These are phyloP conservation scores for Chelon labrosus DNA, from an alignment of 2,797 vertebrate species.

Conservation along the genomic window DNA sequence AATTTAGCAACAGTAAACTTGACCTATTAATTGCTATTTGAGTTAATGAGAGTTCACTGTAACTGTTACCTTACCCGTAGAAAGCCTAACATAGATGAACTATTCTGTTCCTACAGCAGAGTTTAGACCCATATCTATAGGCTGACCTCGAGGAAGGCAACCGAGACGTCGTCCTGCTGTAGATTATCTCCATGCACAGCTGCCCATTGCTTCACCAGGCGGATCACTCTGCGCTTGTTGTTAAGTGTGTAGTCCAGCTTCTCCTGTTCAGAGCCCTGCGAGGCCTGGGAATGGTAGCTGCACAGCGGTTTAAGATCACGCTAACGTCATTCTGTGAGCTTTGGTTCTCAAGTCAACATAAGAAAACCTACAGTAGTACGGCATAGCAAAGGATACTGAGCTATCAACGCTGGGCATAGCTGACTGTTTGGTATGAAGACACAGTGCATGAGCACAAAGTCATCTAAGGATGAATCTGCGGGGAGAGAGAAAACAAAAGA, in stretches of 20 bases:
- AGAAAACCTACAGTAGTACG: no score
- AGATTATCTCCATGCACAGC: constrained; percentile 89
- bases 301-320: constrained; percentile 87
- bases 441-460: constrained; percentile 97
- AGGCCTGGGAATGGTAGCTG: constrained; percentile 95
- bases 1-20: no score
- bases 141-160: constrained; percentile 93
- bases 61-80: no score
- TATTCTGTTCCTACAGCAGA: neutral
- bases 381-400: constrained; percentile 95
- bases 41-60: no score
- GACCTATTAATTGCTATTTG: no score
- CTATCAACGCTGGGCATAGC: constrained; percentile 92
- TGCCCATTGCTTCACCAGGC: constrained; percentile 94
- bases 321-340: neutral
- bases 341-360: no score
- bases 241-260: constrained; percentile 94
- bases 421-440: constrained; percentile 96
- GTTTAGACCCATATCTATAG: neutral
- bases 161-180: constrained; percentile 90
- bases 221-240: constrained; percentile 94
- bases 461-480: constrained; percentile 92
- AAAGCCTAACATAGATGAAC: neutral
- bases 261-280: constrained; percentile 96
- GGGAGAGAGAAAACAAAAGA: constrained; percentile 13